Evolutionary conservation across 2,797 vertebrate genomes (phyloP).

Genomic region (Acestrorhynchus altus): DNA sequence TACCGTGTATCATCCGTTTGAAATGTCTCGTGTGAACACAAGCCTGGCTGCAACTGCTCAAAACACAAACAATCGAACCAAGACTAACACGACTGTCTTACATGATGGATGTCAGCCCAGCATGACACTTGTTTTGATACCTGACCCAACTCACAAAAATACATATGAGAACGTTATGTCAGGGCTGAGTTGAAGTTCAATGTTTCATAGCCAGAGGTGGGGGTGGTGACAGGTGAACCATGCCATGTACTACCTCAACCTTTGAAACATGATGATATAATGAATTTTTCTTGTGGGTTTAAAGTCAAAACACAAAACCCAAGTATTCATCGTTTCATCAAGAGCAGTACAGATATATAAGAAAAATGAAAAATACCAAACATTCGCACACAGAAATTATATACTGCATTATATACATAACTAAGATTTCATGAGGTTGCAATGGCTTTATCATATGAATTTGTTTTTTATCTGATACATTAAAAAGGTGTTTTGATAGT

Average conservation of each 20-base stretch:
- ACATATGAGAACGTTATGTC: conserved; percentile 43
- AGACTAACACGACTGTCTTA: conserved; percentile 50
- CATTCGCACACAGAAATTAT: background rate
- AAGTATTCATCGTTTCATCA: background rate
- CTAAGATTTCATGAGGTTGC: background rate
- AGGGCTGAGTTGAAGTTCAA: conserved; percentile 47
- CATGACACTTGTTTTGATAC: conserved; percentile 49
- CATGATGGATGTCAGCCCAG: conserved; percentile 51
- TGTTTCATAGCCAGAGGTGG: conserved; percentile 43
- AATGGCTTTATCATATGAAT: background rate
- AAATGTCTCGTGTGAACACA: conserved; percentile 39
- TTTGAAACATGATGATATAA: conserved; percentile 42
- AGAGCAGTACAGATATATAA: background rate
- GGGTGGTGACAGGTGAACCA: conserved; percentile 47
- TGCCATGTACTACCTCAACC: conserved; percentile 27
- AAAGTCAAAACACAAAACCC: conserved; percentile 29
- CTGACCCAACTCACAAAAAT: conserved; percentile 34
- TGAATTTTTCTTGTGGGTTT: conserved; percentile 27
- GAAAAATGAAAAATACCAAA: background rate
- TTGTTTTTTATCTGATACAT: background rate
- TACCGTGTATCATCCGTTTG: conserved; percentile 37
- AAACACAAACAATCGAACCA: conserved; percentile 52
- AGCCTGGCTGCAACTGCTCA: conserved; percentile 46
- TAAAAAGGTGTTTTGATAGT: background rate
- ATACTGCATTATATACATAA: background rate